Percentiles rank a stretch among this genome's conserved stretches.
phyloP scores from a whole-genome alignment of 2,888 invertebrate genomes.

The Drosophila ustulata region DNA sequence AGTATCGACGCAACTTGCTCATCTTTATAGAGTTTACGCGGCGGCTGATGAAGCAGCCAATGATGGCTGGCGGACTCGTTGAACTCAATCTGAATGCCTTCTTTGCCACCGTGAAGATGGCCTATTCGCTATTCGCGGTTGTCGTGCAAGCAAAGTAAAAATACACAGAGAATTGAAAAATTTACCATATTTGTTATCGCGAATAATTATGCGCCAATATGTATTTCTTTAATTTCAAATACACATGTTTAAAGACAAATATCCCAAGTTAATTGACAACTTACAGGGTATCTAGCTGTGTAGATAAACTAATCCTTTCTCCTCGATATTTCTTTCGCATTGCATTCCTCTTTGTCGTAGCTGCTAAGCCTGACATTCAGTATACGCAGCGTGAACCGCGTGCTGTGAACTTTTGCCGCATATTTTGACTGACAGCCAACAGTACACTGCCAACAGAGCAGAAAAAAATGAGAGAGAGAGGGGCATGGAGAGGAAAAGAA shows the following conservation, averaged over 20 bases:
- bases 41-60: constrained; percentile 1
- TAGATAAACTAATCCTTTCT: no score
- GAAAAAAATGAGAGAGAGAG: not conserved
- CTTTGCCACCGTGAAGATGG: constrained; percentile 65
- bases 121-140: constrained; percentile 68
- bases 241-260: no score
- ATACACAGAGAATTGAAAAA: not conserved
- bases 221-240: no score
- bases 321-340: not conserved
- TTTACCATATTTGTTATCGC: not conserved
- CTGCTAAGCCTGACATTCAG: constrained; percentile 51
- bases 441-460: constrained; percentile 14
- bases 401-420: constrained; percentile 42
- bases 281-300: not conserved
- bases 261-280: no score
- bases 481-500: not conserved
- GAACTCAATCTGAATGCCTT: constrained; percentile 61
- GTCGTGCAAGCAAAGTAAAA: constrained; percentile 27
- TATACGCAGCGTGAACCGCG: constrained; percentile 49
- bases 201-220: not conserved
- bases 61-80: constrained; percentile 61
- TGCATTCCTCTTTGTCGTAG: constrained; percentile 35
- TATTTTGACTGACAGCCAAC: constrained; percentile 41
- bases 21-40: constrained; percentile 53
- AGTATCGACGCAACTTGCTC: constrained; percentile 41